These are phyloP conservation scores for Helostoma temminkii DNA, from an alignment of 2,797 vertebrate genomes.

Conservation along the genomic window DNA sequence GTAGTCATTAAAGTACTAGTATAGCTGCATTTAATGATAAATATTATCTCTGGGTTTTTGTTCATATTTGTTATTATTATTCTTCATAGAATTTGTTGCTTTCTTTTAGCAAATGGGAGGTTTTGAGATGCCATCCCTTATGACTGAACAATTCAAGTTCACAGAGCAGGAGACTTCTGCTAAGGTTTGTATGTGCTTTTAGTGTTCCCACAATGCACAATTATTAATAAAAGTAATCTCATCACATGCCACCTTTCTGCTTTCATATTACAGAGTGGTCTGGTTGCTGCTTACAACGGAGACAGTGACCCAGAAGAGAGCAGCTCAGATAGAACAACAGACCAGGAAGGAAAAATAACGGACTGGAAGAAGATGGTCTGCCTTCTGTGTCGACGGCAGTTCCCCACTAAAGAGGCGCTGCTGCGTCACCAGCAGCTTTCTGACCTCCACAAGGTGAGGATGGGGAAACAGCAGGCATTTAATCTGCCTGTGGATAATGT, in stretches of 20 bases:
- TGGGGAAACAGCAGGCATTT: conserved; percentile 39
- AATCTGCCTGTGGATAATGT: conserved; percentile 27
- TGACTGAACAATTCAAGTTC: conserved; percentile 84
- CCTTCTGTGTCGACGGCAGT: conserved; percentile 91
- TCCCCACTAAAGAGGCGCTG: conserved; percentile 92
- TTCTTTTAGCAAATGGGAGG: conserved; percentile 79
- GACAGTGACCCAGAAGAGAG: conserved; percentile 91
- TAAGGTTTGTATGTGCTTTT: conserved; percentile 61
- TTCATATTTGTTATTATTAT: neutral
- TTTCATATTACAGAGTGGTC: conserved; percentile 79
- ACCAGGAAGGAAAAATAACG: conserved; percentile 88
- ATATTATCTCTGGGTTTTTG: too few relatives aligned
- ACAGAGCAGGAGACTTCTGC: conserved; percentile 84
- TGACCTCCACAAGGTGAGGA: conserved; percentile 94
- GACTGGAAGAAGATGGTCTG: conserved; percentile 95
- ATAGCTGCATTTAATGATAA: too few relatives aligned
- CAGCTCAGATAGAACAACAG: conserved; percentile 77
- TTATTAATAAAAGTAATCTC: neutral
- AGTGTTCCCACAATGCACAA: neutral
- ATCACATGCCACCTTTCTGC: neutral
- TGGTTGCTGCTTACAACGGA: conserved; percentile 89
- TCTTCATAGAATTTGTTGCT: neutral
- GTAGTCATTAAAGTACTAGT: too few relatives aligned
- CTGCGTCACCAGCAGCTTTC: conserved; percentile 94
- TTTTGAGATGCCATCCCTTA: conserved; percentile 84